A percentile compares a stretch with the other conserved stretches of the same genome.
phyloP scores from a whole-genome alignment of 2,888 invertebrate genomes.

The Steinernema hermaphroditum region DNA sequence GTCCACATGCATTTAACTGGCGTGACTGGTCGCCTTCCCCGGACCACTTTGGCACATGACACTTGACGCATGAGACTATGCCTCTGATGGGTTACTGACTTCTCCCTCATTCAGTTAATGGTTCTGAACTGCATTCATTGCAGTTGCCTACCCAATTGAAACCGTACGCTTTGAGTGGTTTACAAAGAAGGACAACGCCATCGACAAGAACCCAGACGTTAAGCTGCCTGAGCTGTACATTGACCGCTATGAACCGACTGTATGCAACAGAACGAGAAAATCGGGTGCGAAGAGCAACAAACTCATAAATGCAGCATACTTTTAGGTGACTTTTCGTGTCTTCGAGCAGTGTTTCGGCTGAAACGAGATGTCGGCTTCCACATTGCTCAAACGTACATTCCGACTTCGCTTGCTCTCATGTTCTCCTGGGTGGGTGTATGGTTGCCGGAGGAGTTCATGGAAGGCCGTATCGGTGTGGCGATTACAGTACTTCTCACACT shows the following conservation, averaged over 20 bases:
- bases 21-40: too few relatives aligned
- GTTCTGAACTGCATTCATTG: constrained; percentile 38
- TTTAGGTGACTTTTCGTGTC: constrained; percentile 58
- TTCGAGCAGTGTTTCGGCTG: constrained; percentile 62
- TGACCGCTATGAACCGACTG: constrained; percentile 43
- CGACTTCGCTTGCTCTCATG: constrained; percentile 65
- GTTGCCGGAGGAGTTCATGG: constrained; percentile 67
- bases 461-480: constrained; percentile 66
- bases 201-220: constrained; percentile 66
- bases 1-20: too few relatives aligned
- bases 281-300: constrained; percentile 49
- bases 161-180: constrained; percentile 66
- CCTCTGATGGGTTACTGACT: too few relatives aligned
- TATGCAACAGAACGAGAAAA: constrained; percentile 39
- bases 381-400: constrained; percentile 65
- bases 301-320: constrained; percentile 46
- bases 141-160: constrained; percentile 65
- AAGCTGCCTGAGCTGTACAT: constrained; percentile 65
- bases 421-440: constrained; percentile 66
- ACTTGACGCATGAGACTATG: too few relatives aligned
- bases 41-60: too few relatives aligned
- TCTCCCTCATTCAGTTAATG: neutral
- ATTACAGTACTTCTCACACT: constrained; percentile 65
- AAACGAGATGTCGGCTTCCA: constrained; percentile 66
- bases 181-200: constrained; percentile 58